Percentiles rank a stretch among this genome's conserved stretches.
These are phyloP conservation scores for Aldabrachelys gigantea DNA, from an alignment of 2,113 vertebrate species.

Conservation along the genomic window DNA sequence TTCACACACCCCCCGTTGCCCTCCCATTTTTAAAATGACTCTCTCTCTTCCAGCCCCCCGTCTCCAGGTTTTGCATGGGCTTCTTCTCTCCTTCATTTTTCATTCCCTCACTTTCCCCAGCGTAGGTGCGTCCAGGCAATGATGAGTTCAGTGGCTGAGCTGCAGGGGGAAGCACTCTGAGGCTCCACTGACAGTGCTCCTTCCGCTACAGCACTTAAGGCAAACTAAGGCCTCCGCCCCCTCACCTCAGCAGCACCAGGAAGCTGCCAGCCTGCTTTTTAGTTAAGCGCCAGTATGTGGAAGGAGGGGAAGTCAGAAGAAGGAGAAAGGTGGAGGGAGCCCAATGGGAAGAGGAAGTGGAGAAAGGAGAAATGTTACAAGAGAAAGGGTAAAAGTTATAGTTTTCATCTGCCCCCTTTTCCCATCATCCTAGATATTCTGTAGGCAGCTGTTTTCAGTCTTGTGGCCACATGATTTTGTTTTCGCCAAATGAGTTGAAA, in stretches of 20 bases:
- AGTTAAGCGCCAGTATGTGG: rapidly evolving
- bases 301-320: background rate
- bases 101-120: background rate
- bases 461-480: background rate
- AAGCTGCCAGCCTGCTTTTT: background rate
- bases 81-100: background rate
- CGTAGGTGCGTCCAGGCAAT: background rate
- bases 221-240: background rate
- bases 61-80: background rate
- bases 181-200: background rate
- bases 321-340: background rate
- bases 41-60: background rate
- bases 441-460: background rate
- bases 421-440: background rate
- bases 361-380: background rate
- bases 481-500: background rate
- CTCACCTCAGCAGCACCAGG: background rate
- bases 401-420: background rate
- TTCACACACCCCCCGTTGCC: too few relatives aligned
- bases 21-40: too few relatives aligned
- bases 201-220: background rate
- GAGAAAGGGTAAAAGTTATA: too few relatives aligned
- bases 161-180: background rate
- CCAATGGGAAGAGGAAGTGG: background rate
- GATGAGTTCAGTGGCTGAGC: background rate